A percentile compares a stretch with the other conserved stretches of the same genome.
Evolutionary conservation across 2,113 vertebrate genomes (phyloP).

Genomic region (Glaucidium brasilianum): DNA sequence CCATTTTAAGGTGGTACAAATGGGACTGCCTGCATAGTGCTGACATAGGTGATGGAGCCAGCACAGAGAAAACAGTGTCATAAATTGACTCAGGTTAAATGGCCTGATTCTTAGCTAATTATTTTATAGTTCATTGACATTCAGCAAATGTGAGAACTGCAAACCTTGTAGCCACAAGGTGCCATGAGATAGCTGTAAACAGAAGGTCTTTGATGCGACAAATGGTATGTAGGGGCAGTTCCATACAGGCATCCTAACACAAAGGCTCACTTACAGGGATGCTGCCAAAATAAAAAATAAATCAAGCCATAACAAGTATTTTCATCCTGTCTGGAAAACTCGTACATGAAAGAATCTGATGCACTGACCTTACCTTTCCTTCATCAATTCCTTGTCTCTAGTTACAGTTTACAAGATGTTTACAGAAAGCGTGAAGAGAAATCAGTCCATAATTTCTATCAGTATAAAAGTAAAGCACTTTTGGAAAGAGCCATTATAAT

Average conservation of each 20-base stretch:
- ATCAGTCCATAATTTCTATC: neutral
- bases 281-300: constrained; percentile 17
- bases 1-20: constrained; percentile 39
- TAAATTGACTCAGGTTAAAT: constrained; percentile 47
- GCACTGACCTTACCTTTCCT: neutral
- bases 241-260: neutral
- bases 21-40: constrained; percentile 14
- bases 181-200: constrained; percentile 51
- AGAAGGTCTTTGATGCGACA: constrained; percentile 69
- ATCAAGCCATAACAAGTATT: neutral
- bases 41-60: neutral
- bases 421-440: neutral
- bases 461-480: neutral
- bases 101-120: constrained; percentile 44
- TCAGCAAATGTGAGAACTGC: constrained; percentile 62
- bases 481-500: neutral
- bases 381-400: neutral
- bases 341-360: neutral
- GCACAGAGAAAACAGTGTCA: neutral
- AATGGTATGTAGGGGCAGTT: constrained; percentile 42
- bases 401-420: neutral
- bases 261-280: constrained; percentile 14
- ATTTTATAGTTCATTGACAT: constrained; percentile 66
- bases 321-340: constrained; percentile 12
- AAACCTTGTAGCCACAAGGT: constrained; percentile 27